Base-by-base conservation (phyloP, 1,140 invertebrate species). In the Pectinophora gossypiella region DNA sequence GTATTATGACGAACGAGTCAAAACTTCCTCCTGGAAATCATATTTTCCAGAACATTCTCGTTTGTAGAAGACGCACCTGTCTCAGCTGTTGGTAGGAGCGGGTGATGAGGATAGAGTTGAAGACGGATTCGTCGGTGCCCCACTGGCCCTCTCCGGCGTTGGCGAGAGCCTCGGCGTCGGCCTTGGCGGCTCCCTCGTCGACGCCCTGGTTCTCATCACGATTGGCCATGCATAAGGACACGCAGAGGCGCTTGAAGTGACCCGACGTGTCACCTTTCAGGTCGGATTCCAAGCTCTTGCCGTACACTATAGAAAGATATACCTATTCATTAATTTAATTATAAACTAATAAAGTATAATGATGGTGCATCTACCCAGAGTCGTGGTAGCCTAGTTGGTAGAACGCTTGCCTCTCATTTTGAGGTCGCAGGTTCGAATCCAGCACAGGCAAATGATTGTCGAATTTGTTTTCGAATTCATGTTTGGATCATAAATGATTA, bases 211-310 rank as follows among this genome's bases (percentile, higher is more conserved):
- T 93, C 88, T 96, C 95, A 78, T 95, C 94, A 18, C 95, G 90
- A 69, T 95, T 95, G 40, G 92, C 95, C 90, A 95, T 93, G 46
- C 92, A 92, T 38, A 96, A 83, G 0, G 95, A 95, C 15, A 99
- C 93, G 44, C 98, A 91, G 2, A 99, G 88, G 50, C 96, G 92
- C 81, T 95, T 95, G 88, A 99, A 99, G 75, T 96, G 91, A 7
- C 90, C 98, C 1, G 96, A 98, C 15, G 97, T 98, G 72, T 99
- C 98, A 18, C 93, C 95, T 72, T 94, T 94, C 46, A 99, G 89
- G 71, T 98, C 97, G 3, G 91, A 91, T 75, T 99, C 98, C 53
- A 99, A 83, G 43, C 92, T 88, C 76, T 92, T 95, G 56, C 92
- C 91, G 81, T 96, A 99, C 64, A 96, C 95, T 96, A 72, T 46